Conservation (phyloP, 2,113 vertebrate species). For the Columba livia region DNA sequence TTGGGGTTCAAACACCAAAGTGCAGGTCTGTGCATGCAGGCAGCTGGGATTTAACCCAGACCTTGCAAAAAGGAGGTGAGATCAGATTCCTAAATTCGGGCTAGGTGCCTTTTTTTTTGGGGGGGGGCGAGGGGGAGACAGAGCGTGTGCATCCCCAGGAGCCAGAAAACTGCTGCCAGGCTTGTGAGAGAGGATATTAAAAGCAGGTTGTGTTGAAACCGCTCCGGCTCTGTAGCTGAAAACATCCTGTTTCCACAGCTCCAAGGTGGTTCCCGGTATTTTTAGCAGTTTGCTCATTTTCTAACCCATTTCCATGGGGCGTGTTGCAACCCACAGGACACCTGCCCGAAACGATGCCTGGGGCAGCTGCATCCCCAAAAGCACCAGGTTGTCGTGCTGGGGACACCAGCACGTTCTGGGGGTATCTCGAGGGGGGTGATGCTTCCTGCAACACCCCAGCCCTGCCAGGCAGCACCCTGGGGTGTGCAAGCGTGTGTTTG, state of each 20-base stretch:
- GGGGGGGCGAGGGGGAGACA: not conserved
- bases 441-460: not conserved
- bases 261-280: not conserved
- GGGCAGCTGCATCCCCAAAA: not conserved
- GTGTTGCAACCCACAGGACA: not conserved
- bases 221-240: not conserved
- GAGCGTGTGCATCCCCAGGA: not conserved
- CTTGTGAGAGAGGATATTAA: not conserved
- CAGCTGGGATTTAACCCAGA: not conserved
- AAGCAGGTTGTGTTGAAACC: not conserved
- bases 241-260: not conserved
- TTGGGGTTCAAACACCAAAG: not conserved
- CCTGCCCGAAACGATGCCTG: not conserved
- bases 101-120: not conserved
- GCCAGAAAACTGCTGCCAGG: not conserved
- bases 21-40: not conserved
- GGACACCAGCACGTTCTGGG: accelerated
- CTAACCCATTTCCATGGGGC: not conserved
- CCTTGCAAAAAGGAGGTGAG: not conserved
- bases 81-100: not conserved
- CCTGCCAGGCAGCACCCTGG: not conserved
- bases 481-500: no score
- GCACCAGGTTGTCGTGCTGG: accelerated
- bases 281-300: not conserved
- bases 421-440: not conserved